These are phyloP conservation scores for Ferrisia virgata DNA, from an alignment of 2,888 invertebrate genomes.

Conservation along the genomic window DNA sequence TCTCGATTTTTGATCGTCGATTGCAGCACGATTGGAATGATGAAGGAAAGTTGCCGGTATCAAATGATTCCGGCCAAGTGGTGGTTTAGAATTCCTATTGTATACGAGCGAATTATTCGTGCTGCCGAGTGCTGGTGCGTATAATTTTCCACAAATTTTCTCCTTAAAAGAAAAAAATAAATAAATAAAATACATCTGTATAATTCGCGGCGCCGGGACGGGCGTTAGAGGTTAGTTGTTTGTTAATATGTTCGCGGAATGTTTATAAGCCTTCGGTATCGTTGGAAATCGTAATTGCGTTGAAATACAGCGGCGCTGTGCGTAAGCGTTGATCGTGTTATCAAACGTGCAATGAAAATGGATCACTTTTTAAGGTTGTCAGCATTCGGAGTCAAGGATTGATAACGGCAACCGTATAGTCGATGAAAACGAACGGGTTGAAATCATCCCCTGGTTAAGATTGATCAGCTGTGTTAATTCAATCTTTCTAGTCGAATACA, in stretches of 20 bases:
- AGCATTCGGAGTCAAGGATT: constrained; percentile 27
- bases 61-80: not conserved
- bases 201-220: too few relatives aligned
- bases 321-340: not conserved
- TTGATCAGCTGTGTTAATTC: constrained; percentile 42
- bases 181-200: too few relatives aligned
- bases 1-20: not conserved
- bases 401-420: constrained; percentile 33
- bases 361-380: constrained; percentile 44
- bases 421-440: constrained; percentile 34
- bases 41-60: not conserved
- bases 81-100: not conserved
- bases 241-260: not conserved
- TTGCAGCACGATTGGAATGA: not conserved
- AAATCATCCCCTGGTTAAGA: constrained; percentile 23
- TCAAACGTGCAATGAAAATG: constrained; percentile 39
- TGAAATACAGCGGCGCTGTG: not conserved
- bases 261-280: not conserved
- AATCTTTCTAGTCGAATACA: constrained; percentile 40
- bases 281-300: not conserved
- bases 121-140: not conserved
- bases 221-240: not conserved
- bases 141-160: not conserved
- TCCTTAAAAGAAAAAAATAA: not conserved
- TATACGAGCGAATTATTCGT: too few relatives aligned